Evolutionary conservation across 2,797 vertebrate genomes (phyloP), one percentile per base, ranked within the genome.

Genomic region (Galaxias olidus): DNA sequence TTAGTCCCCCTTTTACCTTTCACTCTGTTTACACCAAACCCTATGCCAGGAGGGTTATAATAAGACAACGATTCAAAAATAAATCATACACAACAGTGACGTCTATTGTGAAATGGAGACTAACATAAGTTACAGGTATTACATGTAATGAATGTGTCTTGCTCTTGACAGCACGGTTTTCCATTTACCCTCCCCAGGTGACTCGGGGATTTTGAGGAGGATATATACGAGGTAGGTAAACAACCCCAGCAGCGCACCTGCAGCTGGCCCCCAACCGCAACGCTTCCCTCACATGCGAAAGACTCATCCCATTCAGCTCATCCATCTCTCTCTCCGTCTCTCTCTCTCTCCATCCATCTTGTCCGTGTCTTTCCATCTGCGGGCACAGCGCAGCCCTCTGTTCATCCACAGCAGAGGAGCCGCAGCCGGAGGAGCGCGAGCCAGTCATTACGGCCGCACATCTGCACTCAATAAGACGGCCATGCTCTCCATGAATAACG

Each of bases 381-480:
- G 65, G 72, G 75, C 76, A 85, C 77, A 84, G 86, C 79, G 44
- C 65, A 78, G 69, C 73, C 63, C 76, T 84, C 75, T 91, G 86
- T 88, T 82, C 82, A 78, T 79, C 79, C 47, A 30, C 60, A 53
- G 65, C 60, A 53, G 65, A 51, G 63, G 50, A 70, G 78, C 70
- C 75, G 43, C 63, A 80, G 69, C 75, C 71, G 79, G 71, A 78
- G 79, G 71, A 78, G 69, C 68, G 75, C 55, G 67, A 30, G 30
- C 3, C 78, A 69, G 86, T 90, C 87, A 92, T 92, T 89, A 89
- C 83, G 68, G 79, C 68, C 30, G 71, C 77, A 92, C 90, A 92
- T 91, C 91, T 93, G 90, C 83, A 85, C 79, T 81, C 84, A 86
- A 90, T 90, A 89, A 91, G 65, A 71, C 30, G 59, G 72, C 77